A percentile compares a stretch with the other conserved stretches of the same genome.
These are phyloP conservation scores for Ceratina australensis DNA, from an alignment of 1,140 invertebrate genomes.

Conservation along the genomic window DNA sequence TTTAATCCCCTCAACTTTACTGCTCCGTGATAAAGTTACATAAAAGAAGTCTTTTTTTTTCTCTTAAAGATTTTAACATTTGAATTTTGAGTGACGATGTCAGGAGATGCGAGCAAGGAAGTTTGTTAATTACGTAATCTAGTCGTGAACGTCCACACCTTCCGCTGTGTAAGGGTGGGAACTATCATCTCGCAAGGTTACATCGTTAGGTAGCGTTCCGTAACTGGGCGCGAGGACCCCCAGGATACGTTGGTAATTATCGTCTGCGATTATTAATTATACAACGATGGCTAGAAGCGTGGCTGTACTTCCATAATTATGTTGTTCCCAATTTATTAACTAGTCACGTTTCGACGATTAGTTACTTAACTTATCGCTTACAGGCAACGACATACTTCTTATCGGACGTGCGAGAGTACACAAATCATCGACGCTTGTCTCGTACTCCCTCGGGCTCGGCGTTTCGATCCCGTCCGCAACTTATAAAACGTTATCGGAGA, in stretches of 20 bases:
- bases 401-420: neutral
- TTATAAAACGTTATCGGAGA: too few species aligned
- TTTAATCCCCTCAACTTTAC: neutral
- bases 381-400: neutral
- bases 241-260: constrained; percentile 11
- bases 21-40: neutral
- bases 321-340: neutral
- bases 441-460: too few species aligned
- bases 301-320: constrained; percentile 7
- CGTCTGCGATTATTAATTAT: constrained; percentile 34
- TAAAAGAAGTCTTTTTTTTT: too few species aligned
- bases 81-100: too few species aligned
- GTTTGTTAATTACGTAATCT: constrained; percentile 39
- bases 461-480: too few species aligned
- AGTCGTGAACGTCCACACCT: constrained; percentile 2
- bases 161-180: neutral
- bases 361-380: neutral
- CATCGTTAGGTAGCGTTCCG: constrained; percentile 36
- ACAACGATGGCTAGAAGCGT: neutral
- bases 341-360: neutral
- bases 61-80: too few species aligned
- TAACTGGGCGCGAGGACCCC: neutral
- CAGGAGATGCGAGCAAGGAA: neutral
- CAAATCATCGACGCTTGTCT: too few species aligned
- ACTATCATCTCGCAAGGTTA: constrained; percentile 14